Evolutionary conservation across 92 coral and sea anemone species (phyloP).

Genomic region (Phymanthus crucifer): DNA sequence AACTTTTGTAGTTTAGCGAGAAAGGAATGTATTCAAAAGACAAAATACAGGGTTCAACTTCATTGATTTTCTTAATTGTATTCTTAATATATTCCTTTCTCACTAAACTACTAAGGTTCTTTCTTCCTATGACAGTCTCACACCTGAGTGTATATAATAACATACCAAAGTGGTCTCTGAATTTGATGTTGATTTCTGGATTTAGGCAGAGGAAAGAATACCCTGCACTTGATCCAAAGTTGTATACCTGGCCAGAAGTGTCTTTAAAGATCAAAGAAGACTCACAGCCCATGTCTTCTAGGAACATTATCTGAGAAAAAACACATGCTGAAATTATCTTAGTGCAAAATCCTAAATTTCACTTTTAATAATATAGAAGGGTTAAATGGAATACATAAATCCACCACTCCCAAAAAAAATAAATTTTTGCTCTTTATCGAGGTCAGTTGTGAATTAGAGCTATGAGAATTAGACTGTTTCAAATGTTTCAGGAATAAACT

Average conservation of each 20-base stretch:
- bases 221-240: slow-evolving; percentile 58
- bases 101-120: no score
- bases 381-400: no score
- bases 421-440: no score
- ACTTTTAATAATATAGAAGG: no score
- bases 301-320: slow-evolving; percentile 34
- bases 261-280: slow-evolving; percentile 42
- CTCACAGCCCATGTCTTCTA: slow-evolving; percentile 55
- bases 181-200: slow-evolving; percentile 54
- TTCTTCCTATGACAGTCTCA: no score
- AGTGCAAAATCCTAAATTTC: neutral
- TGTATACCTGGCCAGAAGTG: slow-evolving; percentile 54
- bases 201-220: slow-evolving; percentile 48
- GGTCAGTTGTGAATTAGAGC: neutral
- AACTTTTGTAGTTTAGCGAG: no score
- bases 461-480: neutral
- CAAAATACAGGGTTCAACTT: no score
- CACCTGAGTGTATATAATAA: no score
- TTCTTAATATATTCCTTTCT: no score
- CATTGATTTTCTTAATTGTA: no score
- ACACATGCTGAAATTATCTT: neutral
- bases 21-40: no score
- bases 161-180: slow-evolving; percentile 49
- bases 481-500: neutral
- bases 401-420: no score